phyloP scores from a whole-genome alignment of 2,797 vertebrate species.

The Diglossa cyanea region DNA sequence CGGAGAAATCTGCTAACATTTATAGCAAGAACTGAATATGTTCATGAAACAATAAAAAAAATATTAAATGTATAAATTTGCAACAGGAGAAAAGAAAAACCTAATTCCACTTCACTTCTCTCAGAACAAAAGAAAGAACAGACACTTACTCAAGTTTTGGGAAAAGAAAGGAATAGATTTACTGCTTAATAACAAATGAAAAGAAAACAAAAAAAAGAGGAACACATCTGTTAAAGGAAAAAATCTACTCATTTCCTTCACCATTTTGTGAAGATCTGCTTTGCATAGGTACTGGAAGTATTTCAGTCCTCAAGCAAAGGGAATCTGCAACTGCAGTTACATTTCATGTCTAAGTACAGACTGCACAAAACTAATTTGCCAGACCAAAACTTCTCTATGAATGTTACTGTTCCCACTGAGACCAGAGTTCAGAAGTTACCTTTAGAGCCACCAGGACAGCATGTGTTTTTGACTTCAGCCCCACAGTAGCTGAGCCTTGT shows the following conservation, averaged over 20 bases:
- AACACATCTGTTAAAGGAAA: neutral
- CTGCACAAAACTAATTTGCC: neutral
- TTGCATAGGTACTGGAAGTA: neutral
- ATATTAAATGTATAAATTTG: neutral
- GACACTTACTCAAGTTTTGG: neutral
- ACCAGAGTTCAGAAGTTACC: slow-evolving; percentile 69
- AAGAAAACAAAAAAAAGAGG: neutral
- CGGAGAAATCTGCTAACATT: slow-evolving; percentile 19
- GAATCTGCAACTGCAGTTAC: neutral
- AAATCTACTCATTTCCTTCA: neutral
- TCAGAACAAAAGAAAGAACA: neutral
- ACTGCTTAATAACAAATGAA: neutral
- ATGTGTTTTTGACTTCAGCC: slow-evolving; percentile 89
- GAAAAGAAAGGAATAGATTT: neutral
- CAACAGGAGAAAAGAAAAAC: neutral
- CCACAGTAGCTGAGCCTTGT: slow-evolving; percentile 96
- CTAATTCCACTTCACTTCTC: neutral
- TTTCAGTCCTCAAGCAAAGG: neutral
- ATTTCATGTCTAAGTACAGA: neutral
- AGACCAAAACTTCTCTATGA: neutral
- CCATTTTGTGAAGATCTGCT: neutral
- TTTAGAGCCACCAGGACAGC: slow-evolving; percentile 95
- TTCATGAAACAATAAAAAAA: neutral
- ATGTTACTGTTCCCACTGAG: neutral
- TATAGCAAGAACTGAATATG: neutral